A percentile compares a stretch with the other conserved stretches of the same genome.
These are phyloP conservation scores for Pterostichus niger DNA, from an alignment of 2,888 invertebrate genomes.

Conservation along the genomic window DNA sequence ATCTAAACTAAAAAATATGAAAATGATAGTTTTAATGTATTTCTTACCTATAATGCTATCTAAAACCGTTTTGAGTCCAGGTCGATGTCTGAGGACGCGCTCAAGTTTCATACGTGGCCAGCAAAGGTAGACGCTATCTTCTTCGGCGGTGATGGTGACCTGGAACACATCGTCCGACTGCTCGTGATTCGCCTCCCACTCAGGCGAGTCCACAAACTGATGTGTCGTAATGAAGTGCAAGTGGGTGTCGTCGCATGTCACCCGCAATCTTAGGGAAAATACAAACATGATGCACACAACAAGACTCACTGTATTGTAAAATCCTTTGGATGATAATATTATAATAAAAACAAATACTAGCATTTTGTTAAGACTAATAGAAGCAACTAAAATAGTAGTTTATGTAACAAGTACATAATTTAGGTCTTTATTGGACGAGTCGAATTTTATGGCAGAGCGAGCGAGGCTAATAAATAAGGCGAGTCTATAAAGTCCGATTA, in stretches of 20 bases:
- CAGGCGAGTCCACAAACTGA: constrained; percentile 94
- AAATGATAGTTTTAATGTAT: too few relatives aligned
- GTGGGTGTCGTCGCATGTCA: constrained; percentile 90
- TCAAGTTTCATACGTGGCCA: constrained; percentile 89
- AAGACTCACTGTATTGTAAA: not conserved
- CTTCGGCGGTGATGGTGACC: constrained; percentile 89
- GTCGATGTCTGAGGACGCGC: constrained; percentile 86
- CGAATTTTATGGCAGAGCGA: too few relatives aligned
- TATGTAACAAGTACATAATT: too few relatives aligned
- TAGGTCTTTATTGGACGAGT: too few relatives aligned
- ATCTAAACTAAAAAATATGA: too few relatives aligned
- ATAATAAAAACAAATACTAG: too few relatives aligned
- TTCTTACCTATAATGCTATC: constrained; percentile 86
- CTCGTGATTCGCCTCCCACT: constrained; percentile 91
- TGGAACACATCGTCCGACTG: constrained; percentile 89
- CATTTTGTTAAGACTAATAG: too few relatives aligned
- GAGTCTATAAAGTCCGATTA: too few relatives aligned
- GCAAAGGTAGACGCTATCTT: constrained; percentile 87
- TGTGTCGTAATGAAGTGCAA: constrained; percentile 89
- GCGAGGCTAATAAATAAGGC: too few relatives aligned
- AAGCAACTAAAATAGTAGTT: too few relatives aligned
- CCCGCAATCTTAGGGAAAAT: constrained; percentile 83
- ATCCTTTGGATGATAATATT: not conserved
- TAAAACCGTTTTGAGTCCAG: constrained; percentile 86
- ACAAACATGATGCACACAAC: too few relatives aligned